These are phyloP conservation scores for Nasua narica DNA, from an alignment of 2,797 vertebrate genomes.

Conservation along the genomic window DNA sequence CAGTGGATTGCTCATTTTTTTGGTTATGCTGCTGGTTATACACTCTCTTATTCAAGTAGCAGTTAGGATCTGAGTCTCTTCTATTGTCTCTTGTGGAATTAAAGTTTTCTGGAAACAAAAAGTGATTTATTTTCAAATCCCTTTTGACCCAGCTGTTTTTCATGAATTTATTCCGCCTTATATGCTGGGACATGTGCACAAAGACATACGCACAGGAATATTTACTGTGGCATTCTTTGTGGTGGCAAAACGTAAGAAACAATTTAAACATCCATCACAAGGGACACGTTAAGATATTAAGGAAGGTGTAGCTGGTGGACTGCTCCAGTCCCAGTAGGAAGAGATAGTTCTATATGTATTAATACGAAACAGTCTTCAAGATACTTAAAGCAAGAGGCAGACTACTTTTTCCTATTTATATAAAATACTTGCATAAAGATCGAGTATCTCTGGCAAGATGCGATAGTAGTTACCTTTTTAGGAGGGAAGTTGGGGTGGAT, in stretches of 20 bases:
- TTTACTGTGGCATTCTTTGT: neutral
- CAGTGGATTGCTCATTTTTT: neutral
- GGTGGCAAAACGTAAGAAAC: neutral
- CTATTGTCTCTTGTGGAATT: conserved; percentile 7
- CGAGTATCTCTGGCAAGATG: neutral
- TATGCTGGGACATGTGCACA: neutral
- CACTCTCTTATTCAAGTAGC: neutral
- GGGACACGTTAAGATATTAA: neutral
- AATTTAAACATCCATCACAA: neutral
- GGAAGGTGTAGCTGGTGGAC: neutral
- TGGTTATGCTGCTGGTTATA: neutral
- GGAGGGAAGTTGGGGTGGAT: neutral
- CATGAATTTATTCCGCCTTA: neutral
- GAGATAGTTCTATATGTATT: neutral
- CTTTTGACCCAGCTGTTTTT: neutral
- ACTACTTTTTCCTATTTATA: neutral
- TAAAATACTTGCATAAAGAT: neutral
- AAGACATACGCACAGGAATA: neutral
- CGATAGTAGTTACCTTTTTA: neutral
- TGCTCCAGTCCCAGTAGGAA: neutral
- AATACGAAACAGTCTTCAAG: neutral
- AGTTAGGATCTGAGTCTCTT: neutral
- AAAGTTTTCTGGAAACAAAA: conserved; percentile 19
- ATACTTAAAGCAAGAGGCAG: neutral
- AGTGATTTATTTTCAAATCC: neutral